Evolutionary conservation across 2,797 vertebrate species (phyloP).

Genomic region (Ptychobarbus kaznakovi): DNA sequence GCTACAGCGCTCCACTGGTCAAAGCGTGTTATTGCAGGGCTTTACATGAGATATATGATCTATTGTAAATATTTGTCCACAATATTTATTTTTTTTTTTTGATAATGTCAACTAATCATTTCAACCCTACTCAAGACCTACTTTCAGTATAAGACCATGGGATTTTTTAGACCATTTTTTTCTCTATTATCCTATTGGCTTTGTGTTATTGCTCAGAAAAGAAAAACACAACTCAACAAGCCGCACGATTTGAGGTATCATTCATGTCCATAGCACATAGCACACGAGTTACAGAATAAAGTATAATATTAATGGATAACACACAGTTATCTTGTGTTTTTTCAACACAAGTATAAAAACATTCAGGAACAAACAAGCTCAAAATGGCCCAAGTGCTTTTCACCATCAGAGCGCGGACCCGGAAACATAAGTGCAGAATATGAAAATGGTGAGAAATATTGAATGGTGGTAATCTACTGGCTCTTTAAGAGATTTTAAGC

Average conservation of each 20-base stretch:
- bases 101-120: neutral
- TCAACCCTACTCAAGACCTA: neutral
- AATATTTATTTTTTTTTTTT: no score
- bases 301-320: neutral
- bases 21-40: no score
- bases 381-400: neutral
- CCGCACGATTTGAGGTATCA: neutral
- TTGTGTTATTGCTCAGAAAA: neutral
- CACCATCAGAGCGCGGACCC: neutral
- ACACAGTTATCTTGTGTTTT: neutral
- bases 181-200: neutral
- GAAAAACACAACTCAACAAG: neutral
- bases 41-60: no score
- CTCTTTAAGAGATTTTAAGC: constrained; percentile 46
- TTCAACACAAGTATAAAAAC: neutral
- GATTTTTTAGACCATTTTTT: neutral
- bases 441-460: constrained; percentile 17
- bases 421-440: constrained; percentile 12
- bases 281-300: neutral
- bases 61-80: no score
- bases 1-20: no score
- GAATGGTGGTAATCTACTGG: constrained; percentile 48
- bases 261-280: neutral
- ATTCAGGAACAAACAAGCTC: neutral
- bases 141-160: neutral